Evolutionary conservation across 1,140 invertebrate genomes (phyloP).

Genomic region (Nebria ingens): DNA sequence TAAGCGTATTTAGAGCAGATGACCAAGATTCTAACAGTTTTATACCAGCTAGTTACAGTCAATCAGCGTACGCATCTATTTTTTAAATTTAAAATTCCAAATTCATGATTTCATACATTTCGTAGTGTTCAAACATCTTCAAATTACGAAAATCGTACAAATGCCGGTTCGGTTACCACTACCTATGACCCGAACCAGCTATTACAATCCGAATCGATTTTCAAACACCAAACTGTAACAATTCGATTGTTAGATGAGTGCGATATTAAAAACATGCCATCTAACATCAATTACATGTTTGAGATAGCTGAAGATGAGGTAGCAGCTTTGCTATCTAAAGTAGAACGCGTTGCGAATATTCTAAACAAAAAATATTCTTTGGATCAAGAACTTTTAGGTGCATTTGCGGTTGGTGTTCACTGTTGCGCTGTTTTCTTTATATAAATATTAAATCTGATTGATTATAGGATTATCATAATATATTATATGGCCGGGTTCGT

Average conservation of each 20-base stretch:
- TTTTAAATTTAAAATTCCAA: slow-evolving; percentile 10
- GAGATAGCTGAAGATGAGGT: slow-evolving; percentile 20
- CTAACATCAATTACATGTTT: slow-evolving; percentile 22
- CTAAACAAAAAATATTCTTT: slow-evolving; percentile 20
- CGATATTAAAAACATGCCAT: too few relatives aligned
- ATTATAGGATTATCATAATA: too few relatives aligned
- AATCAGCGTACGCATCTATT: background rate
- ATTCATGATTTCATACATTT: background rate
- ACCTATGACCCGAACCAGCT: too few relatives aligned
- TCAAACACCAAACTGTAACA: slow-evolving; percentile 16
- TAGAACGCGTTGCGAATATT: slow-evolving; percentile 16
- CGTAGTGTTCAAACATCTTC: slow-evolving; percentile 10
- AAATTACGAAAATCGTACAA: slow-evolving; percentile 19
- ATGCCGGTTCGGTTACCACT: slow-evolving; percentile 20
- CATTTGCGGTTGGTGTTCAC: background rate
- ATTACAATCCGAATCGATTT: too few relatives aligned
- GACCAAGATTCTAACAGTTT: slow-evolving; percentile 3
- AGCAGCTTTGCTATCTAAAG: slow-evolving; percentile 17
- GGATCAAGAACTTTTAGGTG: slow-evolving; percentile 7
- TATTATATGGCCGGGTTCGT: slow-evolving; percentile 62
- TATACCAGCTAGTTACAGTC: slow-evolving; percentile 1
- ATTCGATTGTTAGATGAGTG: slow-evolving; percentile 14
- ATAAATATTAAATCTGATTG: slow-evolving; percentile 1
- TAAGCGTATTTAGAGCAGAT: too few relatives aligned
- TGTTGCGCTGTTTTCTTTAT: background rate